Percentiles rank a stretch among this genome's conserved stretches.
Evolutionary conservation across 2,113 vertebrate species (phyloP).

Genomic region (Oncorhynchus mykiss): DNA sequence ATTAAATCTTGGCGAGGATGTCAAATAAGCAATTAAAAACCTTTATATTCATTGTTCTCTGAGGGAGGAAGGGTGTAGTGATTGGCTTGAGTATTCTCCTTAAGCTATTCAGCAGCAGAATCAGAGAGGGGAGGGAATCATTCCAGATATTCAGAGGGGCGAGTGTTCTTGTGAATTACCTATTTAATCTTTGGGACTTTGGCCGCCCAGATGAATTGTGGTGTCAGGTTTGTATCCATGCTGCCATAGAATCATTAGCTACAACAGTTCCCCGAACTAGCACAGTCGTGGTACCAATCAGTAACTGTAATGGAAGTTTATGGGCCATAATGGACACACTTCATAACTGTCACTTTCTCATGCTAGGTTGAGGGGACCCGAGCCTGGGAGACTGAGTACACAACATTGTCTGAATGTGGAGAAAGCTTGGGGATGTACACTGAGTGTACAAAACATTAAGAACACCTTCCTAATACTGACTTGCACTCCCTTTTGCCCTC

Average conservation of each 20-base stretch:
- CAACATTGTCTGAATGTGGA: conserved; percentile 29
- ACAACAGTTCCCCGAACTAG: conserved; percentile 61
- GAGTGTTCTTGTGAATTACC: conserved; percentile 72
- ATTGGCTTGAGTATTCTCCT: conserved; percentile 69
- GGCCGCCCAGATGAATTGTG: conserved; percentile 66
- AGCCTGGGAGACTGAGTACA: conserved; percentile 37
- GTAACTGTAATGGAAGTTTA: conserved; percentile 55
- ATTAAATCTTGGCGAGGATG: conserved; percentile 55
- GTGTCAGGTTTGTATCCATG: conserved; percentile 63
- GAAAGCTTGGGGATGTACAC: conserved; percentile 42
- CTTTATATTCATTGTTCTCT: conserved; percentile 64
- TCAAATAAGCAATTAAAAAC: conserved; percentile 58
- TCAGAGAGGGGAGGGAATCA: conserved; percentile 55
- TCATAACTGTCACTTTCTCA: conserved; percentile 75
- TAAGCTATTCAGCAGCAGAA: conserved; percentile 67
- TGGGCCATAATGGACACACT: conserved; percentile 75
- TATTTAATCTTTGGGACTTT: conserved; percentile 72
- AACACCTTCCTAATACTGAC: too few relatives aligned
- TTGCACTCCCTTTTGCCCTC: too few relatives aligned
- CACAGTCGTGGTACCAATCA: conserved; percentile 72
- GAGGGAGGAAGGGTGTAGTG: conserved; percentile 63
- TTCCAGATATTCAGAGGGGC: conserved; percentile 72
- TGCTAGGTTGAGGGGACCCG: conserved; percentile 39
- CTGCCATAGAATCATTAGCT: conserved; percentile 72
- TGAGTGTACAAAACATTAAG: too few relatives aligned